phyloP scores from a whole-genome alignment of 2,113 vertebrate genomes.

The Malurus elegans region DNA sequence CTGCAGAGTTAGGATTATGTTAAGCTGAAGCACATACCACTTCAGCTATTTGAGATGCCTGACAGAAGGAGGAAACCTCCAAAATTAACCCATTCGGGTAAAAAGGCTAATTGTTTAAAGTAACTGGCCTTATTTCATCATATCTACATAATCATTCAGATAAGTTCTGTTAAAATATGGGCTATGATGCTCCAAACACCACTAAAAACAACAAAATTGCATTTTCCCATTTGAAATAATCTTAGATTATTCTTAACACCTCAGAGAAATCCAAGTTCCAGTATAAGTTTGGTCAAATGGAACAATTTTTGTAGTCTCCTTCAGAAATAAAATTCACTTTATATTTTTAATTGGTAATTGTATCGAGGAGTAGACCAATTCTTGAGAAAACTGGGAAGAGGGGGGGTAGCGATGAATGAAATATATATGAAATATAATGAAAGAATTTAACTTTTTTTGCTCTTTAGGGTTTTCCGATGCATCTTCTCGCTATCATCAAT shows the following conservation, averaged over 20 bases:
- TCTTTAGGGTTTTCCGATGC: not conserved
- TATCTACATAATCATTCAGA: not conserved
- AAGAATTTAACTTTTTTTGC: not conserved
- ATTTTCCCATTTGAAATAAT: not conserved
- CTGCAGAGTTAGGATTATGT: slow-evolving; percentile 1
- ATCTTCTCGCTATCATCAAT: not conserved
- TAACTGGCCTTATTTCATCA: not conserved
- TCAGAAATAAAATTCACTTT: not conserved
- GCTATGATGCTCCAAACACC: not conserved
- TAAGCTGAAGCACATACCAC: slow-evolving; percentile 20
- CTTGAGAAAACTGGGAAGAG: not conserved
- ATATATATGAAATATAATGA: too few relatives aligned
- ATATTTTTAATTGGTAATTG: not conserved
- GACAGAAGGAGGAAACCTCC: not conserved
- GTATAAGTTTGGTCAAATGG: not conserved
- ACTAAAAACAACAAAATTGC: not conserved
- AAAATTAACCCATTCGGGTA: not conserved
- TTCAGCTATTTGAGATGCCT: slow-evolving; percentile 27
- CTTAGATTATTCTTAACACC: not conserved
- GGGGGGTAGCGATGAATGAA: rapidly evolving
- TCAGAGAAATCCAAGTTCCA: not conserved
- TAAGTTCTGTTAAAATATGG: not conserved
- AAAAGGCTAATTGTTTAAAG: not conserved
- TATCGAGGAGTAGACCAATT: not conserved
- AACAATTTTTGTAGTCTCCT: not conserved